A percentile compares a stretch with the other conserved stretches of the same genome.
Evolutionary conservation across 2,113 vertebrate genomes (phyloP).

Genomic region (Triplophysa rosa): DNA sequence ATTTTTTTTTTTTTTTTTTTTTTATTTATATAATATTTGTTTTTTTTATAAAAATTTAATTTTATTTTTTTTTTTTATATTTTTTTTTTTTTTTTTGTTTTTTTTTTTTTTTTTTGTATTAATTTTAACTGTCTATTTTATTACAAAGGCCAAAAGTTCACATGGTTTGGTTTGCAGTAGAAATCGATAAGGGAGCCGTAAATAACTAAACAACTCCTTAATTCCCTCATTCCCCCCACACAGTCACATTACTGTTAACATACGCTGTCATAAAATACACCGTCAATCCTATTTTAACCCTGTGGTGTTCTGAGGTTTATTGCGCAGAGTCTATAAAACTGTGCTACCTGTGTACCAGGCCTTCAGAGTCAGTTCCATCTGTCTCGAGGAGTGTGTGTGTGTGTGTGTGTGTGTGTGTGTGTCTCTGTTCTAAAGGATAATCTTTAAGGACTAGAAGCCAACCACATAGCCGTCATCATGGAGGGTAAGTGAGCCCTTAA

Average conservation of each 20-base stretch:
- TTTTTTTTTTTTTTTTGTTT: no score
- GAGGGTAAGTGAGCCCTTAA: conserved; percentile 42
- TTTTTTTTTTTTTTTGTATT: no score
- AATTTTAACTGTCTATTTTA: neutral
- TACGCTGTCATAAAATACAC: neutral
- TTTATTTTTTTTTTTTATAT: no score
- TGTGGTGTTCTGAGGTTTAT: conserved; percentile 2
- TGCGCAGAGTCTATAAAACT: conserved; percentile 48
- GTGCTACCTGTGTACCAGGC: neutral
- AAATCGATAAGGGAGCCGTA: conserved; percentile 1
- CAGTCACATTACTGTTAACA: neutral
- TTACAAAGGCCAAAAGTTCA: neutral
- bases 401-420: conserved; percentile 7
- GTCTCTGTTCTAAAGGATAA: conserved; percentile 38
- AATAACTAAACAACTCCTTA: conserved; percentile 17
- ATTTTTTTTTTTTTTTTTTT: no score
- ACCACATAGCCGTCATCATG: conserved; percentile 35
- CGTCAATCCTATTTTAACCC: neutral
- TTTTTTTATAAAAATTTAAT: no score
- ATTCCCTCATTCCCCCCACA: neutral
- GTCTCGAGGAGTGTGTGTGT: neutral
- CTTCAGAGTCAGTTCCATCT: conserved; percentile 26
- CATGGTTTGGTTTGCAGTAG: neutral
- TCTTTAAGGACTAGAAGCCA: neutral
- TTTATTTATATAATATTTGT: no score